Conservation (phyloP, 2,888 invertebrate genomes). For the Argyresthia albistria region DNA sequence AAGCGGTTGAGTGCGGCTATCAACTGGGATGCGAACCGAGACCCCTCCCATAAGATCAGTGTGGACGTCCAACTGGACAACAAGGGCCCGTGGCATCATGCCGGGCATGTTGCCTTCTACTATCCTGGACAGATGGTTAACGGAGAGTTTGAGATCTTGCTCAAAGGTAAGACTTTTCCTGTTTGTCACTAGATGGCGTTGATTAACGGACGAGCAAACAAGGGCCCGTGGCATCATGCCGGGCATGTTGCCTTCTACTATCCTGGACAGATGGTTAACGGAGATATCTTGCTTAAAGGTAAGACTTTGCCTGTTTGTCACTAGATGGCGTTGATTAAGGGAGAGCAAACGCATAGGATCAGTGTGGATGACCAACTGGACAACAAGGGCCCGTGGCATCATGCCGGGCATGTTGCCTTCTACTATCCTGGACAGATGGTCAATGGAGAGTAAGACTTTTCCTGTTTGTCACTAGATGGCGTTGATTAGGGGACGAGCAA, state of each 20-base stretch:
- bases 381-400: slow-evolving; percentile 72
- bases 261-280: slow-evolving; percentile 82
- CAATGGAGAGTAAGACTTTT: slow-evolving; percentile 64
- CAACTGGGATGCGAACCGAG: slow-evolving; percentile 90
- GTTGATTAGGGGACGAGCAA: too few species aligned
- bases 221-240: slow-evolving; percentile 74
- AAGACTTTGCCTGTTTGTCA: slow-evolving; percentile 8
- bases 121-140: slow-evolving; percentile 84
- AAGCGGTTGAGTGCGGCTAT: slow-evolving; percentile 81
- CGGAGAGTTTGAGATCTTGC: slow-evolving; percentile 75
- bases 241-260: slow-evolving; percentile 78
- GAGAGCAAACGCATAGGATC: too few species aligned
- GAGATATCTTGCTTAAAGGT: slow-evolving; percentile 73
- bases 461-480: too few species aligned
- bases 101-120: slow-evolving; percentile 75
- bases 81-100: slow-evolving; percentile 74
- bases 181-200: too few species aligned
- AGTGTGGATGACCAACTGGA: slow-evolving; percentile 74
- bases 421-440: slow-evolving; percentile 85
- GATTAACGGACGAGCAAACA: too few species aligned
- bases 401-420: slow-evolving; percentile 75
- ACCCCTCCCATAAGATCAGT: slow-evolving; percentile 81
- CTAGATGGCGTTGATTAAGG: too few species aligned
- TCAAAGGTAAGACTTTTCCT: slow-evolving; percentile 45
- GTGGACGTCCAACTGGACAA: slow-evolving; percentile 75